phyloP scores from a whole-genome alignment of 2,113 vertebrate genomes.

The Engraulis encrasicolus region DNA sequence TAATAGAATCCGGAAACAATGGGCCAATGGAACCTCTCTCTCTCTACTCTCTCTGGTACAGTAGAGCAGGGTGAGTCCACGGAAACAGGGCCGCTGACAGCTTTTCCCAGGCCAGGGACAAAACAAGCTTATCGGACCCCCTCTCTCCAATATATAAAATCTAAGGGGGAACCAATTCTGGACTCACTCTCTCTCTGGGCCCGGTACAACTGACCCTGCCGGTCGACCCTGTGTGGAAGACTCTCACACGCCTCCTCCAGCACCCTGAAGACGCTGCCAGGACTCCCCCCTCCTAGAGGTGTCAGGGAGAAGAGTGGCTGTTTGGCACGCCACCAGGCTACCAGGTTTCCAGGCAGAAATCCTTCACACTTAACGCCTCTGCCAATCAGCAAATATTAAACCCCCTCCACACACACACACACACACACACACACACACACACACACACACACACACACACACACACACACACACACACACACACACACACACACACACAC shows the following conservation, averaged over 20 bases:
- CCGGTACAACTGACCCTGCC: too few relatives aligned
- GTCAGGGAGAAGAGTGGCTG: not conserved
- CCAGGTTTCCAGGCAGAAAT: not conserved
- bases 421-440: not conserved
- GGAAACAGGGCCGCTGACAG: too few relatives aligned
- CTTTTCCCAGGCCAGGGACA: too few relatives aligned
- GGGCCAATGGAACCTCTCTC: too few relatives aligned
- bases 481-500: not conserved
- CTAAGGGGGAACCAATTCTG: too few relatives aligned
- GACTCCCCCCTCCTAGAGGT: not conserved
- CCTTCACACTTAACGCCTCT: not conserved
- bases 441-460: not conserved
- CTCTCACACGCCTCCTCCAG: conserved; percentile 24
- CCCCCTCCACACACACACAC: not conserved
- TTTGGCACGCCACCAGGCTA: not conserved
- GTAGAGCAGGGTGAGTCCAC: too few relatives aligned
- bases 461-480: too few relatives aligned
- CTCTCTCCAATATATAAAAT: too few relatives aligned
- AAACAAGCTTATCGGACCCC: too few relatives aligned
- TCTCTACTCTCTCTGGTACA: too few relatives aligned
- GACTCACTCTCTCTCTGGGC: too few relatives aligned
- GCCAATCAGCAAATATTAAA: not conserved
- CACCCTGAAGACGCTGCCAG: not conserved
- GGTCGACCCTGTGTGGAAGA: not conserved
- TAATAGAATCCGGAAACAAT: too few relatives aligned